Conservation (phyloP, 2,888 invertebrate species). For the Molorchus minor region DNA sequence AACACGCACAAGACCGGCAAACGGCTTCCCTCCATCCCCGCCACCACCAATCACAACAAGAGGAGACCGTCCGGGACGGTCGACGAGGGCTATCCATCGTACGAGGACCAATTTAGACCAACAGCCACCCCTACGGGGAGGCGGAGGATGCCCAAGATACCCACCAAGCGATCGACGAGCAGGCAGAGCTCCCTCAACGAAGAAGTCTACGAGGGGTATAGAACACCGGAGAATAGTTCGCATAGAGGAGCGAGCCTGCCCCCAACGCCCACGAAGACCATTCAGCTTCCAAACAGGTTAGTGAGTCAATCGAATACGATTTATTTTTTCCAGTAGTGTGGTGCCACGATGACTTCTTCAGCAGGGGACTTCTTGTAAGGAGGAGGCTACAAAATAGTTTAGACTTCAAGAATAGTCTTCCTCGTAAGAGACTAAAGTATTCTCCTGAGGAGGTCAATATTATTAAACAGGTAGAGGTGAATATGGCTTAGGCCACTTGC, state of each 20-base stretch:
- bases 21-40: constrained; percentile 63
- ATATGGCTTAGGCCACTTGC: no score
- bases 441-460: no score
- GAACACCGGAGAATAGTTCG: constrained; percentile 55
- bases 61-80: constrained; percentile 52
- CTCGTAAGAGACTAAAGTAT: no score
- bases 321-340: no score
- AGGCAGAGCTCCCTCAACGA: constrained; percentile 60
- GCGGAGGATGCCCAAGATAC: constrained; percentile 60
- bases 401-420: no score
- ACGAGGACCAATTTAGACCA: constrained; percentile 41
- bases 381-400: no score
- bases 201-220: constrained; percentile 50
- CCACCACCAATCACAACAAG: constrained; percentile 67
- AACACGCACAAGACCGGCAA: constrained; percentile 48
- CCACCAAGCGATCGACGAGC: constrained; percentile 56
- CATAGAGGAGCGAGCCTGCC: constrained; percentile 62
- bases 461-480: no score
- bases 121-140: constrained; percentile 58
- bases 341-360: no score
- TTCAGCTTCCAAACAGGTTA: constrained; percentile 53
- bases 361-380: no score
- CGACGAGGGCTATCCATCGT: constrained; percentile 53
- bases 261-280: constrained; percentile 61
- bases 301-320: constrained; percentile 20